Conservation (phyloP, 2,113 vertebrate genomes). For the Zapornia atra region DNA sequence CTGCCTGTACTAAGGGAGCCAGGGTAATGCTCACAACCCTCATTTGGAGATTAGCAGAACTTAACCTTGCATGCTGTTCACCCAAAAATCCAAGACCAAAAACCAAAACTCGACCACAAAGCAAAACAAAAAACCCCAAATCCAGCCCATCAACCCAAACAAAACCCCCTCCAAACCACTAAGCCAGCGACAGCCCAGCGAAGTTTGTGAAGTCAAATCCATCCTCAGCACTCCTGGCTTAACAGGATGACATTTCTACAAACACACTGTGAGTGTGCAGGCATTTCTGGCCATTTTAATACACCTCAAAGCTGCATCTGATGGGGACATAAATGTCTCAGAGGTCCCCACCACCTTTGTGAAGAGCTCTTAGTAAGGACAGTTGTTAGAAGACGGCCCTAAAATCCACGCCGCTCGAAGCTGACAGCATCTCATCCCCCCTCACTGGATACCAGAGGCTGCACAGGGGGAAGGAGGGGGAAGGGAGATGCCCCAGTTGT, state of each 20-base stretch:
- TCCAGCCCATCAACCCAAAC: not conserved
- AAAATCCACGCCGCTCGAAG: accelerated
- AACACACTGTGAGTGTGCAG: not conserved
- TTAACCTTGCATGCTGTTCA: not conserved
- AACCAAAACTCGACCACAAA: not conserved
- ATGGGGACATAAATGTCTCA: not conserved
- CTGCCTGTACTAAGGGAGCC: not conserved
- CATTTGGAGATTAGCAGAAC: not conserved
- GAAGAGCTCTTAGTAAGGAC: not conserved
- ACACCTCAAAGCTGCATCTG: not conserved
- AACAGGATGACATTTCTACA: not conserved
- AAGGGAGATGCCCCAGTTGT: not conserved
- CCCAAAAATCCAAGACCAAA: not conserved
- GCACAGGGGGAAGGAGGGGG: not conserved
- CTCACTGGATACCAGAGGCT: not conserved
- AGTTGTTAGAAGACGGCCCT: not conserved
- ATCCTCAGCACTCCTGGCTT: not conserved
- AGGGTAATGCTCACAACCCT: not conserved
- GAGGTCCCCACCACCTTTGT: not conserved
- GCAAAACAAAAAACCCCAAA: not conserved
- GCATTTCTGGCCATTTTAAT: accelerated
- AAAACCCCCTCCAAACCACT: not conserved
- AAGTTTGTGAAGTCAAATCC: not conserved
- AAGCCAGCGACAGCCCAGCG: not conserved
- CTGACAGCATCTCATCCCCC: not conserved